phyloP scores from a whole-genome alignment of 2,888 invertebrate species.

The Lasioglossum figueresi region DNA sequence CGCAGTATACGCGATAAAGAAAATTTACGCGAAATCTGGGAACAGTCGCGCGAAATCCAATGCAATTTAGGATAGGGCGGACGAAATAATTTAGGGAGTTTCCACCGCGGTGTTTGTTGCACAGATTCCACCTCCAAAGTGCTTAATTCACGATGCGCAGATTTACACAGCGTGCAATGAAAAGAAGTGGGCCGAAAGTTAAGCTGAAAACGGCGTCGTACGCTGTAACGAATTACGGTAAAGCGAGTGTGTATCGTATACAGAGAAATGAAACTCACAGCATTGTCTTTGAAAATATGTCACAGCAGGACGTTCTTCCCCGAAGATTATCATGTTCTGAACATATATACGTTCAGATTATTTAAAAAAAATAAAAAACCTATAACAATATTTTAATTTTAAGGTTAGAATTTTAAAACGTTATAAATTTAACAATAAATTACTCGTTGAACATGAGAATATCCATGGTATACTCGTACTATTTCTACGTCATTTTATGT shows the following conservation, averaged over 20 bases:
- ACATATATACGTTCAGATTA: too few relatives aligned
- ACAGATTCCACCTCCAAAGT: slow-evolving; percentile 40
- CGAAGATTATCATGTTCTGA: too few relatives aligned
- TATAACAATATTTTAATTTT: too few relatives aligned
- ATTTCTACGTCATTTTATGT: too few relatives aligned
- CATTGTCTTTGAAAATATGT: slow-evolving; percentile 55
- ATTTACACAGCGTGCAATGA: slow-evolving; percentile 46
- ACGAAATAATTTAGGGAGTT: slow-evolving; percentile 39
- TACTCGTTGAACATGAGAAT: too few relatives aligned
- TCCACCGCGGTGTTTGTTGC: slow-evolving; percentile 34
- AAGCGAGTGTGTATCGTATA: slow-evolving; percentile 34
- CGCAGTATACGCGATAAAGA: not conserved
- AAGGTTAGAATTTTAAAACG: too few relatives aligned
- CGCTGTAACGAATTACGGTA: slow-evolving; percentile 52
- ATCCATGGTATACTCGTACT: too few relatives aligned
- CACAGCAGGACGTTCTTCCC: too few relatives aligned
- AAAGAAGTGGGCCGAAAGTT: slow-evolving; percentile 48
- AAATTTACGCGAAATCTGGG: slow-evolving; percentile 6
- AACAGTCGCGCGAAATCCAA: slow-evolving; percentile 15
- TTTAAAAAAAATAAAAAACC: too few relatives aligned
- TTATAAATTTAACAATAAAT: too few relatives aligned
- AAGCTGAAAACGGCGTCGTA: slow-evolving; percentile 31
- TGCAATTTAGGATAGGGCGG: slow-evolving; percentile 14
- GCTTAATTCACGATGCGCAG: slow-evolving; percentile 53
- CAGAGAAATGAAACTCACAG: slow-evolving; percentile 45